Evolutionary conservation across 1,140 invertebrate genomes (phyloP), one percentile per base, ranked within the genome.

Genomic region (Bombus huntii): DNA sequence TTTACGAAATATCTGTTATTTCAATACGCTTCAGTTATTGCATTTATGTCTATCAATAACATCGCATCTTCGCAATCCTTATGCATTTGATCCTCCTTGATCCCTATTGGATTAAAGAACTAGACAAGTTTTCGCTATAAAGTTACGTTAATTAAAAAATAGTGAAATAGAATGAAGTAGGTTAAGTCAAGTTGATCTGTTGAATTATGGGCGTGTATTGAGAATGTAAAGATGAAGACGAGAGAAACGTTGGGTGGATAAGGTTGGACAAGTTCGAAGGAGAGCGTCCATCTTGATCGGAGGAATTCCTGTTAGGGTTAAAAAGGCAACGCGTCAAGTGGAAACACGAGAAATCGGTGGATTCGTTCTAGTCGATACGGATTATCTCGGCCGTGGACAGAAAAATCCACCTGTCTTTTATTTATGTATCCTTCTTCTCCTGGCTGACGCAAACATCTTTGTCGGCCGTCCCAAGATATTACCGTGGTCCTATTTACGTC

Each of bases 371-470:
- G 70, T 72, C 74, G 70, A 90, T 89, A 84, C 74, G 77, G 78
- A 90, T 90, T 90, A 88, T 90, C 83, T 88, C 78, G 42, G 57
- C 71, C 87, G 68, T 79, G 53, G 68, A 84, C 68, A 79, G 84
- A 90, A 85, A 89, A 89, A 80, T 91, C 71, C 90, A 91, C 81
- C 90, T 91, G 88, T 91, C 85, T 42, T 83, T 90, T 91, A 89
- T 91, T 89, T 91, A 88, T 89, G 81, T 89, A 89, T 91, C 88
- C 86, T 89, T 84, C 82, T 85, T 87, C 73, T 47, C 53, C 47
- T 81, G 70, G 78, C 79, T 85, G 66, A 78, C 82, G 81, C 82
- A 77, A 83, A 80, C 73, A 84, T 90, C 87, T 90, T 85, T 87
- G 81, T 90, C 44, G 76, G 83, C 44, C 42, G 44, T 77, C 70